These are phyloP conservation scores for Thaumatotibia leucotreta DNA, from an alignment of 1,140 invertebrate species.

Conservation along the genomic window DNA sequence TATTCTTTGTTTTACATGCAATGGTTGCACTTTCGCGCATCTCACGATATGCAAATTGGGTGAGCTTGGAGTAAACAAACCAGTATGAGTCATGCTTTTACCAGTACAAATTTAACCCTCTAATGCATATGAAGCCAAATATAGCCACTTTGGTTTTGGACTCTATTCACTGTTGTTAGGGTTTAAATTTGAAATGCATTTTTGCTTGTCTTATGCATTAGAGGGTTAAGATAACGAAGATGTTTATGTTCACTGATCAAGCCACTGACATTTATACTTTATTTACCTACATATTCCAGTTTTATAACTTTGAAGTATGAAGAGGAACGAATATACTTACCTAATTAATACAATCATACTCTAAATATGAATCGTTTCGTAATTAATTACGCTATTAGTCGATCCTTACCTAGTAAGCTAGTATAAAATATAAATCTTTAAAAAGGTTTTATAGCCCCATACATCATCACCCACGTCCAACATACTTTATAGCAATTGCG, in stretches of 20 bases:
- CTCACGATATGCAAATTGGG: not conserved
- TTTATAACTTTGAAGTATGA: too few species aligned
- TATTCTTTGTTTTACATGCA: not conserved
- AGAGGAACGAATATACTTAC: too few species aligned
- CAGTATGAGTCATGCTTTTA: not conserved
- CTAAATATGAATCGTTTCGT: too few species aligned
- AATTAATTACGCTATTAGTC: not conserved
- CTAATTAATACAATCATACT: too few species aligned
- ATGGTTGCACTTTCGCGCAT: not conserved
- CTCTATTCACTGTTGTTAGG: too few species aligned
- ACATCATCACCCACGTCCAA: conserved; percentile 46
- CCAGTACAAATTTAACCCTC: not conserved
- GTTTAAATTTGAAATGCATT: too few species aligned
- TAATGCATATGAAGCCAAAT: too few species aligned
- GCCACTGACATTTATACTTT: not conserved
- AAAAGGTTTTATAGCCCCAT: conserved; percentile 21
- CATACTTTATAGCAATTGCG: conserved; percentile 16
- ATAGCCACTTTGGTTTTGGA: too few species aligned
- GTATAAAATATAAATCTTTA: not conserved
- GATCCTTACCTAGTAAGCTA: not conserved
- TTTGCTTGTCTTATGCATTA: too few species aligned
- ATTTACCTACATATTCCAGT: too few species aligned
- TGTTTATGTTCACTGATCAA: not conserved
- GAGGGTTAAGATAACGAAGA: not conserved
- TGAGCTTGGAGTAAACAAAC: not conserved